These are phyloP conservation scores for Anomalospiza imberbis DNA, from an alignment of 2,797 vertebrate species.

Conservation along the genomic window DNA sequence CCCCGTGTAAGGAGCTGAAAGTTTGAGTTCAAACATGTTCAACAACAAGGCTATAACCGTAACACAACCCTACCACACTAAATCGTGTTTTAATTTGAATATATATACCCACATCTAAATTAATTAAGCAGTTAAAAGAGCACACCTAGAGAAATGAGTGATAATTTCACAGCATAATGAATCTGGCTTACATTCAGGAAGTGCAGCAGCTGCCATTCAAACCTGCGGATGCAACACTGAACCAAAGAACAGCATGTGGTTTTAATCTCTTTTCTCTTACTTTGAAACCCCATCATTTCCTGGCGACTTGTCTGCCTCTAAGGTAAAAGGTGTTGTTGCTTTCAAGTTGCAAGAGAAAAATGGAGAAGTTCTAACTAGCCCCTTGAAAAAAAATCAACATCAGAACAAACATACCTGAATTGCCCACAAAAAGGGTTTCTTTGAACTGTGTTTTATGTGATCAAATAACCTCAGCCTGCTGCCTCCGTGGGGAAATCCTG, in stretches of 20 bases:
- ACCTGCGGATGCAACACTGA: conserved; percentile 3
- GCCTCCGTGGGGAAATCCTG: not conserved
- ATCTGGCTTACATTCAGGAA: conserved; percentile 44
- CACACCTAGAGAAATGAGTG: conserved; percentile 56
- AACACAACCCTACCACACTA: not conserved
- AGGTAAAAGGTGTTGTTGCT: conserved; percentile 58
- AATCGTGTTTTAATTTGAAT: conserved; percentile 34
- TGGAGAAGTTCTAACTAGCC: conserved; percentile 6
- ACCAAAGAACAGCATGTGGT: conserved; percentile 39
- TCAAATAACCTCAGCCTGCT: conserved; percentile 34
- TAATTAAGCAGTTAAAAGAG: conserved; percentile 62
- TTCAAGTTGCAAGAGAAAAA: conserved; percentile 36
- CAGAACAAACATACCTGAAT: conserved; percentile 47
- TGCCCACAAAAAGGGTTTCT: conserved; percentile 37
- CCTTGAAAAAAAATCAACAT: conserved; percentile 53
- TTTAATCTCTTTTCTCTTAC: conserved; percentile 61
- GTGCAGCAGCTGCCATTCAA: conserved; percentile 51
- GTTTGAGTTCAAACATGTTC: not conserved
- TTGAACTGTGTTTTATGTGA: conserved; percentile 14
- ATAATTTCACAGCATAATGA: conserved; percentile 56
- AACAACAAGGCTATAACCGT: not conserved
- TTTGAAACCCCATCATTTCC: conserved; percentile 62
- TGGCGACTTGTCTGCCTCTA: conserved; percentile 47
- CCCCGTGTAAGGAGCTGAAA: not conserved
- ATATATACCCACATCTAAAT: conserved; percentile 35